Conservation (phyloP, 2,888 invertebrate species). For the Harpagoxenus sublaevis region DNA sequence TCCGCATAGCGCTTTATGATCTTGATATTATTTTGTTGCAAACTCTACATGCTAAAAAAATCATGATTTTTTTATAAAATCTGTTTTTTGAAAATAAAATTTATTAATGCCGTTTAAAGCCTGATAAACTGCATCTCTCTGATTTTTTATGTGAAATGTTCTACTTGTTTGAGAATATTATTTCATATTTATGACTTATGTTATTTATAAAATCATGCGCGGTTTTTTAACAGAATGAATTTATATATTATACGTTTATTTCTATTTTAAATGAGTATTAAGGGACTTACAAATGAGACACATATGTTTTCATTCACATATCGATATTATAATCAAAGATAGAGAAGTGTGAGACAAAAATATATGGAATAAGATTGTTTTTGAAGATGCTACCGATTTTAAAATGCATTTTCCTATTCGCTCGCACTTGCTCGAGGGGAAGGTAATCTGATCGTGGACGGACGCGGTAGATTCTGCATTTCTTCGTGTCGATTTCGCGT, state of each 20-base stretch:
- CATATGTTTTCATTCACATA: neutral
- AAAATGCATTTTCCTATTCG: neutral
- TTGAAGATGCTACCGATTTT: neutral
- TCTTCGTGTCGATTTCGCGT: slow-evolving; percentile 42
- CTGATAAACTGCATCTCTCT: neutral
- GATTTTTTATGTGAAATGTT: neutral
- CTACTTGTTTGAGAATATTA: neutral
- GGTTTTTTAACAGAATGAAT: neutral
- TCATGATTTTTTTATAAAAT: neutral
- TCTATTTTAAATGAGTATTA: slow-evolving; percentile 4
- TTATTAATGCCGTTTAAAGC: neutral
- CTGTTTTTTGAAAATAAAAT: neutral
- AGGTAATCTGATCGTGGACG: slow-evolving; percentile 20
- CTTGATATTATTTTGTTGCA: neutral
- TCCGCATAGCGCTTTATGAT: neutral
- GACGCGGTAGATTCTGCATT: neutral
- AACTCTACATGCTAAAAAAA: neutral
- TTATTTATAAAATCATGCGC: neutral
- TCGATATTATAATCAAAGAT: neutral
- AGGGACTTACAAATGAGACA: neutral
- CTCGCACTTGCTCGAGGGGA: neutral
- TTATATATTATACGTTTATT: neutral
- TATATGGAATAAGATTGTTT: neutral
- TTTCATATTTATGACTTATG: neutral
- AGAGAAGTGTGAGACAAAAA: neutral